phyloP scores from a whole-genome alignment of 1,140 invertebrate genomes.

The Lysiphlebus fabarum region DNA sequence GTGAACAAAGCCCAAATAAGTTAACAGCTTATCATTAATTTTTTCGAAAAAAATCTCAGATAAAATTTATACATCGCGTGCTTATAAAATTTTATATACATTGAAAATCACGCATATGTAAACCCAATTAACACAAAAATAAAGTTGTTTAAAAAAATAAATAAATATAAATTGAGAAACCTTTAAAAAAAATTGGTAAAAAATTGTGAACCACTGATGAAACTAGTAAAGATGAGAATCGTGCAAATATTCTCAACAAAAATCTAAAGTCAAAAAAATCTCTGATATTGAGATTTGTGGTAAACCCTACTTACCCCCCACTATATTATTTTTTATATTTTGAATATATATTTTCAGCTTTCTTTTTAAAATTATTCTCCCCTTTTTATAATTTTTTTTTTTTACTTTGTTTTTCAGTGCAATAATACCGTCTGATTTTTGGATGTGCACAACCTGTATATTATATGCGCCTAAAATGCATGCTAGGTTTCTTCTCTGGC shows the following conservation, averaged over 20 bases:
- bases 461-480: slow-evolving; percentile 49
- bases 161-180: neutral
- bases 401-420: slow-evolving; percentile 9
- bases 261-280: slow-evolving; percentile 57
- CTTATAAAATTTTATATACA: neutral
- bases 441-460: slow-evolving; percentile 32
- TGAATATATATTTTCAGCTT: slow-evolving; percentile 18
- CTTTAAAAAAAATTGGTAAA: slow-evolving; percentile 16
- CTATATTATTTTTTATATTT: slow-evolving; percentile 23
- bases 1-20: neutral
- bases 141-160: neutral
- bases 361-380: slow-evolving; percentile 33
- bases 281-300: slow-evolving; percentile 33
- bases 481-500: slow-evolving; percentile 43
- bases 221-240: slow-evolving; percentile 48
- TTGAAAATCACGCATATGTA: no score
- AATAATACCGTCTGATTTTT: slow-evolving; percentile 28
- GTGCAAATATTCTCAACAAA: slow-evolving; percentile 26
- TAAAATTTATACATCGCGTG: slow-evolving; percentile 37
- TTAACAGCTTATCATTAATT: slow-evolving; percentile 39
- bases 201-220: slow-evolving; percentile 52
- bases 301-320: slow-evolving; percentile 57
- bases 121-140: neutral
- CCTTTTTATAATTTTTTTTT: neutral
- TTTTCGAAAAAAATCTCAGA: slow-evolving; percentile 38